These are phyloP conservation scores for Athripsodes cinereus DNA, from an alignment of 2,888 invertebrate species.

Conservation along the genomic window DNA sequence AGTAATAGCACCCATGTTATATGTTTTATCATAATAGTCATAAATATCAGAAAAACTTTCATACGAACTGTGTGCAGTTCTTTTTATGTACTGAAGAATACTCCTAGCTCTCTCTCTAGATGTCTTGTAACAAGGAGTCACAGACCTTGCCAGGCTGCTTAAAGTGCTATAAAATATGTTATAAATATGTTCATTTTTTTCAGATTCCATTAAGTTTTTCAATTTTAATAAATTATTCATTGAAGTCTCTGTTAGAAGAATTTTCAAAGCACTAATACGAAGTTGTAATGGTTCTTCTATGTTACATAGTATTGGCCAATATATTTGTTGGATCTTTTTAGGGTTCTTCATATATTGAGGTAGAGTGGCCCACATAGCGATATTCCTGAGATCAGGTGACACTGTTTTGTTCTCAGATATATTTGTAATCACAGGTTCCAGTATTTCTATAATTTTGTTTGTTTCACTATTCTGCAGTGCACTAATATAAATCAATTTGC, in stretches of 20 bases:
- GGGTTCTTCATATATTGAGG: conserved; percentile 25
- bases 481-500: conserved; percentile 39
- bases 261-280: conserved; percentile 39
- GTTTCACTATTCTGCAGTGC: conserved; percentile 43
- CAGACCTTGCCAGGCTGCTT: conserved; percentile 36
- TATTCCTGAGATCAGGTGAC: conserved; percentile 35
- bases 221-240: conserved; percentile 37
- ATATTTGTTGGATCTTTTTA: conserved; percentile 32
- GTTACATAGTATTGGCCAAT: conserved; percentile 44
- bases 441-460: conserved; percentile 34
- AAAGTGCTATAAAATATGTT: conserved; percentile 44
- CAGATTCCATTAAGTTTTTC: conserved; percentile 42
- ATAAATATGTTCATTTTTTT: conserved; percentile 40
- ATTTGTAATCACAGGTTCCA: conserved; percentile 39
- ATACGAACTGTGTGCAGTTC: conserved; percentile 31
- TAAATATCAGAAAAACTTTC: conserved; percentile 26
- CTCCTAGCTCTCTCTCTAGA: conserved; percentile 34
- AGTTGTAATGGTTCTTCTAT: conserved; percentile 36
- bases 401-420: conserved; percentile 28
- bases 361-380: conserved; percentile 39
- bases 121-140: conserved; percentile 37
- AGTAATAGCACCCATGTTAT: conserved; percentile 38
- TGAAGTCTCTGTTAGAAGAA: conserved; percentile 37
- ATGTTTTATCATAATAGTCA: conserved; percentile 38
- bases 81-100: conserved; percentile 33